Base-by-base conservation (phyloP, 2,888 invertebrate species). In the Mesoligia furuncula region DNA sequence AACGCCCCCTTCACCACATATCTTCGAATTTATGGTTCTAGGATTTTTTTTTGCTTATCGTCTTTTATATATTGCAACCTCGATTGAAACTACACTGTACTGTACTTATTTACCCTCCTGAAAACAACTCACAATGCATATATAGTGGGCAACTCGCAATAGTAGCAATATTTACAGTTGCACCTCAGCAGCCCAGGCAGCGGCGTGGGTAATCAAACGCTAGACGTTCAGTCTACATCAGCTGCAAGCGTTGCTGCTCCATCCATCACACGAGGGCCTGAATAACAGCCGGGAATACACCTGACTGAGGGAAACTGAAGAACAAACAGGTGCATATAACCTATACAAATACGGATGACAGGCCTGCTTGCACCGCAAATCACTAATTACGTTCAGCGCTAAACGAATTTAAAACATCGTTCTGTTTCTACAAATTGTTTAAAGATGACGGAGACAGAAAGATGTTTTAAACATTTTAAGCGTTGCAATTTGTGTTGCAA, bases 171-270 rank as follows among this genome's bases (percentile, higher is more conserved):
- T 80, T 64, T 74, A 39, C 39, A 64, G 31, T 36, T 84, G 20
- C 24, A 42, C 69, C 48, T n/a, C 54, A 73, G 11, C 54, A 39
- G 24, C 54, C 17, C 67, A 39, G 85, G 39, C 48, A 51, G 39
- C 31, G 51, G 70, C 62, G 80, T 73, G 66, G 71, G 83, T 82
- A 83, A 85, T 87, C 87, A 85, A 83, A 80, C 74, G 77, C 48
- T 54, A 84, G 85, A 87, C 83, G 84, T 88, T 92, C 79, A 81
- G 83, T 91, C 91, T 92, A 87, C 89, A 91, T 92, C 92, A 90
- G 73, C 79, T 78, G 87, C 92, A 90, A 91, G 88, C 89, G 92
- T 86, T 89, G 86, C 83, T 83, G 74, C 79, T 77, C 70, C 85
- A 91, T 91, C 85, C 78, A 91, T 90, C 80, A 86, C 84, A 42